Percentiles rank a stretch among this genome's conserved stretches.
phyloP scores from a whole-genome alignment of 2,797 vertebrate genomes.

The Ciconia nigra region DNA sequence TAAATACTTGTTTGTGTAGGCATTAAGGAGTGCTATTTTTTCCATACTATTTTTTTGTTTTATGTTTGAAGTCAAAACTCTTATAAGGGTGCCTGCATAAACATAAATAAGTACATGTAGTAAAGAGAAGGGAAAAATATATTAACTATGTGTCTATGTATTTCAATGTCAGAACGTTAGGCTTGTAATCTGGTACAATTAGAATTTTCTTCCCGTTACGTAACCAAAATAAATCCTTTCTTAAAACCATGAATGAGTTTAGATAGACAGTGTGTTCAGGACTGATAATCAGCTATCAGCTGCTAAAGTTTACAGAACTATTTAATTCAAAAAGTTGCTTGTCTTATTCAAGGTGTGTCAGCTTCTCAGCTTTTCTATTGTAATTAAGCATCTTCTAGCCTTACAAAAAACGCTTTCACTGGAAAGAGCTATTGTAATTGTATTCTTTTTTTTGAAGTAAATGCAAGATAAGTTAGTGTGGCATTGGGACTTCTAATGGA shows the following conservation, averaged over 20 bases:
- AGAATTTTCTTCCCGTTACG: neutral
- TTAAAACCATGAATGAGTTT: neutral
- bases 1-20: neutral
- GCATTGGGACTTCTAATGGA: conserved; percentile 79
- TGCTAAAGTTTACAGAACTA: neutral
- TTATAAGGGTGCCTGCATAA: neutral
- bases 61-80: neutral
- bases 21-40: neutral
- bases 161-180: neutral
- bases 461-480: conserved; percentile 4
- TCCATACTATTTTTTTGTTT: neutral
- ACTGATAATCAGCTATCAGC: neutral
- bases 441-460: conserved; percentile 47
- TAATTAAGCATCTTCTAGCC: neutral
- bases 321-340: neutral
- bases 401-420: conserved; percentile 68
- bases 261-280: neutral
- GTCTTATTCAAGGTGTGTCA: neutral
- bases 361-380: neutral
- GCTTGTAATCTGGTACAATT: neutral
- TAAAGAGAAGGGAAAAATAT: neutral
- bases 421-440: conserved; percentile 39
- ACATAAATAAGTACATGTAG: neutral
- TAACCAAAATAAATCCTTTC: neutral
- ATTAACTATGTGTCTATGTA: neutral